Percentiles rank a stretch among this genome's conserved stretches.
Conservation (phyloP, 2,113 vertebrate species). For the Rhinogobius similis region DNA sequence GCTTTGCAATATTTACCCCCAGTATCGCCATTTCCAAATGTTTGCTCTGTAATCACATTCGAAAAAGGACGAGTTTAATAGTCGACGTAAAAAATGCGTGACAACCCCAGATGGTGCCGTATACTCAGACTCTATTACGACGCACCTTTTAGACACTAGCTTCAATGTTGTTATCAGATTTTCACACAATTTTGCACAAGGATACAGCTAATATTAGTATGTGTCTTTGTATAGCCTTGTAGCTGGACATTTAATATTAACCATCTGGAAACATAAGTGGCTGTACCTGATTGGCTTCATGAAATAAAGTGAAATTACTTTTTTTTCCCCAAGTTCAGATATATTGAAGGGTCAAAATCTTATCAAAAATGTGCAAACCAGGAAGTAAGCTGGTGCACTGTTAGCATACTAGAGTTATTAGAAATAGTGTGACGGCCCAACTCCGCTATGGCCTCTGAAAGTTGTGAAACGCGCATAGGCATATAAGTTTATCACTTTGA, state of each 20-base stretch:
- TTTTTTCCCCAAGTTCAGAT: no score
- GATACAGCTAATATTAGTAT: not conserved
- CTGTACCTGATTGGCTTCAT: no score
- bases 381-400: no score
- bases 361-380: no score
- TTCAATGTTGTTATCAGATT: constrained; percentile 1
- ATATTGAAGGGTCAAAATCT: no score
- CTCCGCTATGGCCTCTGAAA: no score
- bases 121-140: not conserved
- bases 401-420: no score
- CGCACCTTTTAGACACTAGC: no score
- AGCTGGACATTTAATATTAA: not conserved
- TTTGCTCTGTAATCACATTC: constrained; percentile 22
- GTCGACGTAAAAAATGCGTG: not conserved
- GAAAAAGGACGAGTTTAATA: constrained; percentile 17
- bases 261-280: no score
- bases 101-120: constrained; percentile 27
- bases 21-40: constrained; percentile 14
- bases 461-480: no score
- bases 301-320: not conserved
- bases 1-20: constrained; percentile 17
- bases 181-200: not conserved
- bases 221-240: not conserved
- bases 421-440: no score
- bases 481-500: no score